Conservation (phyloP, 2,797 vertebrate genomes). For the Centroberyx gerrardi region DNA sequence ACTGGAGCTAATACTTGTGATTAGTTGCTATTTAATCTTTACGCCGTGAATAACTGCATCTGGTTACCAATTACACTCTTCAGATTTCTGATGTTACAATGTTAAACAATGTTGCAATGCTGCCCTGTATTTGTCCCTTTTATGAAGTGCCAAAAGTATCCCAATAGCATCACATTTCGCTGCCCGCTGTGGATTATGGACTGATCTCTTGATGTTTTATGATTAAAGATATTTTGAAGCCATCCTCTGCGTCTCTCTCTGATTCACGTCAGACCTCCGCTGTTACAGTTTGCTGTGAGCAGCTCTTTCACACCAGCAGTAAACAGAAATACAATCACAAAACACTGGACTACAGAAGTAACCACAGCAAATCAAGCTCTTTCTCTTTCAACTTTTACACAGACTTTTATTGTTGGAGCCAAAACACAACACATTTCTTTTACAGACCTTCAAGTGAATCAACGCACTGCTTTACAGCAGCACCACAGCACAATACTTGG, state of each 20-base stretch:
- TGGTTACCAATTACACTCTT: not conserved
- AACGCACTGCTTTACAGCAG: conserved; percentile 29
- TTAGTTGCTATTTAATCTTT: conserved; percentile 8
- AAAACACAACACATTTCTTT: conserved; percentile 20
- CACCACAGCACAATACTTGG: conserved; percentile 40
- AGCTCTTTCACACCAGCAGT: conserved; percentile 1
- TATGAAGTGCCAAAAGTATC: conserved; percentile 40
- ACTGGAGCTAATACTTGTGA: conserved; percentile 5
- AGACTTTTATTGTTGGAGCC: conserved; percentile 57
- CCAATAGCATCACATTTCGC: conserved; percentile 51
- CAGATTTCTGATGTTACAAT: conserved; percentile 2
- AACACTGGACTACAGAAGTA: not conserved
- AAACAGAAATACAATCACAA: conserved; percentile 4
- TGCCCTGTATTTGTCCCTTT: conserved; percentile 36
- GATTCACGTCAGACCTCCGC: not conserved
- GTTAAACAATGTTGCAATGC: conserved; percentile 1
- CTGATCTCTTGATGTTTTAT: conserved; percentile 52
- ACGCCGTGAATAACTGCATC: conserved; percentile 15
- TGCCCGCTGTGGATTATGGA: conserved; percentile 58
- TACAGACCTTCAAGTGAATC: conserved; percentile 30
- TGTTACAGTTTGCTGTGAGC: not conserved
- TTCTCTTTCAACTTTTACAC: conserved; percentile 34
- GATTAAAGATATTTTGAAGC: conserved; percentile 75
- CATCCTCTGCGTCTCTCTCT: conserved; percentile 8
- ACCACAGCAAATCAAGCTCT: conserved; percentile 16